These are phyloP conservation scores for Latheticus oryzae DNA, from an alignment of 2,888 invertebrate species.

Conservation along the genomic window DNA sequence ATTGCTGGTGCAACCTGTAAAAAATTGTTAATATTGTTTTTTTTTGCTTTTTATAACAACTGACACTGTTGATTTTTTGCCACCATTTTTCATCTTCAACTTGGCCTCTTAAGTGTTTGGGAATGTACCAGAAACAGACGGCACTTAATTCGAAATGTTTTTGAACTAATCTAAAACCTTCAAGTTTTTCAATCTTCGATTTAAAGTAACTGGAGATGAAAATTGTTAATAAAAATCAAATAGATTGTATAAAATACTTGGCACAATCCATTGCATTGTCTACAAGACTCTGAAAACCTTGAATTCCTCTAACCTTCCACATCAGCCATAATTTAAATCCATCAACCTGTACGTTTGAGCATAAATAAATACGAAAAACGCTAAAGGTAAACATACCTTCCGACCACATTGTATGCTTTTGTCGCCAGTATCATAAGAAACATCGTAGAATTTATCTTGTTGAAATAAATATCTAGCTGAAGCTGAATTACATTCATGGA, in stretches of 20 bases:
- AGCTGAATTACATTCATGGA: constrained; percentile 77
- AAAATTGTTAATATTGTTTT: constrained; percentile 38
- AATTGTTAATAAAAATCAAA: not conserved
- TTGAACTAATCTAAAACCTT: constrained; percentile 74
- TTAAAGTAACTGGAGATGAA: constrained; percentile 66
- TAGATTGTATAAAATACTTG: constrained; percentile 58
- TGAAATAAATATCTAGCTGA: constrained; percentile 84
- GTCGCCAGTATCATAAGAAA: constrained; percentile 83
- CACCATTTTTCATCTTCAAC: constrained; percentile 68
- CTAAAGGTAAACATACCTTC: constrained; percentile 70
- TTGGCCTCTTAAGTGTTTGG: constrained; percentile 66
- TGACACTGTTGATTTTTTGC: constrained; percentile 54
- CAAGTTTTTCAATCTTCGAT: constrained; percentile 66
- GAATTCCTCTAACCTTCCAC: constrained; percentile 85
- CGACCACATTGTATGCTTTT: constrained; percentile 94
- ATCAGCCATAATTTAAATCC: constrained; percentile 93
- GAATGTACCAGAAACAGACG: constrained; percentile 92
- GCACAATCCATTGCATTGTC: constrained; percentile 75
- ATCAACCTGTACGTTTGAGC: constrained; percentile 75
- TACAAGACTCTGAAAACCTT: constrained; percentile 70
- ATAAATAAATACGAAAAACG: constrained; percentile 5
- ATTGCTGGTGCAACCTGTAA: constrained; percentile 75
- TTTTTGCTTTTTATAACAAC: constrained; percentile 18
- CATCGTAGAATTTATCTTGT: constrained; percentile 86
- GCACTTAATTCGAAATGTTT: constrained; percentile 80